phyloP scores from a whole-genome alignment of 2,113 vertebrate species.

The Anser cygnoides region DNA sequence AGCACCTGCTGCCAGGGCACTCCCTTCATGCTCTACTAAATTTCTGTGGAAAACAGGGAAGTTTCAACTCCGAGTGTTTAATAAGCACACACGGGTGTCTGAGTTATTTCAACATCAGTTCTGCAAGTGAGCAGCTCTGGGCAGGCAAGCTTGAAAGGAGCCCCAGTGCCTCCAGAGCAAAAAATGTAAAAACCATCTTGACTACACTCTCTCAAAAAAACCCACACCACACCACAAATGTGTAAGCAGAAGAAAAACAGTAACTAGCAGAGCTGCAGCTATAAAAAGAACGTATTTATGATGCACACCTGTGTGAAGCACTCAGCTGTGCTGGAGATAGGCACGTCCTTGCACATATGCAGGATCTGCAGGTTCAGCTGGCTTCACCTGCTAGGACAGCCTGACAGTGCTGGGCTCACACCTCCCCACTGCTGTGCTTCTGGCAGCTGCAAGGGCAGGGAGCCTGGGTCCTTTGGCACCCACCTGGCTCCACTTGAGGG shows the following conservation, averaged over 20 bases:
- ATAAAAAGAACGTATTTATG: neutral
- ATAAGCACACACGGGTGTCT: neutral
- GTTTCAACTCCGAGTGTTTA: neutral
- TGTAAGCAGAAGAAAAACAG: neutral
- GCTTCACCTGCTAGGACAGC: neutral
- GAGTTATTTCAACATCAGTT: neutral
- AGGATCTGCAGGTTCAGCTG: neutral
- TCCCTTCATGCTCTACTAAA: neutral
- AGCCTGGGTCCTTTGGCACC: fast-evolving
- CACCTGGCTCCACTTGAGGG: neutral
- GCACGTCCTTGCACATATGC: neutral
- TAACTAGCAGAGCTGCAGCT: fast-evolving
- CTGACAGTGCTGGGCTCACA: fast-evolving
- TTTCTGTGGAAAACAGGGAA: neutral
- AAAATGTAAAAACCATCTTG: neutral
- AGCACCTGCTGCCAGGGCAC: neutral
- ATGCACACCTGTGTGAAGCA: neutral
- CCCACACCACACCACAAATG: neutral
- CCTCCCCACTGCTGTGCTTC: neutral
- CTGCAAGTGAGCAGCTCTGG: neutral
- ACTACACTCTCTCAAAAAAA: neutral
- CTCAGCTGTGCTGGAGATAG: neutral
- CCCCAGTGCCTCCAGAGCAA: neutral
- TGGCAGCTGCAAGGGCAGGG: neutral
- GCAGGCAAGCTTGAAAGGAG: neutral